These are phyloP conservation scores for Hylaeus anthracinus DNA, from an alignment of 1,140 invertebrate genomes.

Conservation along the genomic window DNA sequence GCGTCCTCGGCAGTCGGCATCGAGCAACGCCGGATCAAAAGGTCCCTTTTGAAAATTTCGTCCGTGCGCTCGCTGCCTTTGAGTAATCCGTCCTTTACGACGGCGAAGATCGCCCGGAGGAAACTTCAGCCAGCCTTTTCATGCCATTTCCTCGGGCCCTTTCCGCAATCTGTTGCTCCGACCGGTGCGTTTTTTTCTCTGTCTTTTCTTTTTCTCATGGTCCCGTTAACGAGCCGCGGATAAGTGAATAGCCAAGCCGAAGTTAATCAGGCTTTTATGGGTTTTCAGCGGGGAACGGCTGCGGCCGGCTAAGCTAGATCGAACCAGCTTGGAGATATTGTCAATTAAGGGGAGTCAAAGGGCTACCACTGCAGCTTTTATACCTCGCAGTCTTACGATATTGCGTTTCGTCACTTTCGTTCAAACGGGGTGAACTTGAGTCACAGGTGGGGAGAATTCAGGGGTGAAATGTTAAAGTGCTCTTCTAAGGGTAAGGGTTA, in stretches of 20 bases:
- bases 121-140: not conserved
- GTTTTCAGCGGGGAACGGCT: not conserved
- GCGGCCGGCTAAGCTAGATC: not conserved
- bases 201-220: not conserved
- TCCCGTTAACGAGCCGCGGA: not conserved
- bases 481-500: too few relatives aligned
- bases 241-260: not conserved
- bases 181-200: not conserved
- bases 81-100: not conserved
- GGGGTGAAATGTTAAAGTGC: too few relatives aligned
- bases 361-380: not conserved
- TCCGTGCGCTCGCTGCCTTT: not conserved
- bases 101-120: not conserved
- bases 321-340: not conserved
- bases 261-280: constrained; percentile 1
- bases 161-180: constrained; percentile 31
- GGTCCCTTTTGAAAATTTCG: constrained; percentile 11
- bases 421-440: not conserved
- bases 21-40: not conserved
- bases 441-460: too few relatives aligned
- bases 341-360: not conserved
- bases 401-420: not conserved
- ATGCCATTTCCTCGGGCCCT: not conserved
- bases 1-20: not conserved
- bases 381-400: not conserved